phyloP scores from a whole-genome alignment of 2,888 invertebrate species.

The Patella pellucida region DNA sequence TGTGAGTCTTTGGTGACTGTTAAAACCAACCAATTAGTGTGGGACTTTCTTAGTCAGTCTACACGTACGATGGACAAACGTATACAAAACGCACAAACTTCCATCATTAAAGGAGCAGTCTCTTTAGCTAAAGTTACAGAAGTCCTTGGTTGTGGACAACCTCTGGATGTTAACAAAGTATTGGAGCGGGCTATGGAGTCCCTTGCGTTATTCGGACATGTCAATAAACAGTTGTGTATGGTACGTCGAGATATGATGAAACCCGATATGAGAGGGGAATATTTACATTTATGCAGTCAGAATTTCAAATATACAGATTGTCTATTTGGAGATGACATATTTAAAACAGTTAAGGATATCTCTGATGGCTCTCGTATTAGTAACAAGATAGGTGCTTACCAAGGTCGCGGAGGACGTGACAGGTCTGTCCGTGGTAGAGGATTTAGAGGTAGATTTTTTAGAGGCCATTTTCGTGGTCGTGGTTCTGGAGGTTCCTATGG shows the following conservation, averaged over 20 bases:
- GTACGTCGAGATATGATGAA: background rate
- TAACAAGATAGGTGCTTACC: no score
- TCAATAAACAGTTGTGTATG: background rate
- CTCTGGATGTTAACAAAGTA: background rate
- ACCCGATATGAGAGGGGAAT: background rate
- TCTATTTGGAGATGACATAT: background rate
- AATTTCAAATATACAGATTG: background rate
- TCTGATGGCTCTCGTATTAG: no score
- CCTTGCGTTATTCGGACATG: background rate
- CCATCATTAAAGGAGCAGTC: background rate
- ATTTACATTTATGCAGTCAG: background rate
- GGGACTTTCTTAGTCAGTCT: background rate
- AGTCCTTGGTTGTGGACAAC: background rate
- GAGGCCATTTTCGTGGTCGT: no score
- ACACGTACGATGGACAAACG: background rate
- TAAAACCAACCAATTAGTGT: no score
- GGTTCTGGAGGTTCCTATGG: no score
- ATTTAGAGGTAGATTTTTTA: no score
- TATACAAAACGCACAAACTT: background rate
- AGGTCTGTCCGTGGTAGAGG: no score
- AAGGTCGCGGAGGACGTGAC: no score
- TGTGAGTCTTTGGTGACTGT: no score
- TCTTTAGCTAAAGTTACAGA: background rate
- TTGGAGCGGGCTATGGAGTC: background rate
- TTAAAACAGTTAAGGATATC: conserved; percentile 3